phyloP scores from a whole-genome alignment of 2,888 invertebrate species.

The Drosophila mettleri region DNA sequence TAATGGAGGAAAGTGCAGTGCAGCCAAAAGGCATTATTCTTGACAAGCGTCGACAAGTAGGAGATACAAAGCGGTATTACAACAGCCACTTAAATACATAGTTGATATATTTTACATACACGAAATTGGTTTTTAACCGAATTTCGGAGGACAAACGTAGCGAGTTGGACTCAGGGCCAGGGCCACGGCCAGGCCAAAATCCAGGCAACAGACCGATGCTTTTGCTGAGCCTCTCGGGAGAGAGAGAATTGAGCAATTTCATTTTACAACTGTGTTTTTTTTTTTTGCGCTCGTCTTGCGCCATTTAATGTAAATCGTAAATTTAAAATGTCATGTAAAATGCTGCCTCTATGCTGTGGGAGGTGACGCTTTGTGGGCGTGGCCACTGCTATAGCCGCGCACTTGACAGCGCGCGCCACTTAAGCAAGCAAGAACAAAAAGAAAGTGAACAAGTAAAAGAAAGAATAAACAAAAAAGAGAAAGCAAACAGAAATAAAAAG shows the following conservation, averaged over 20 bases:
- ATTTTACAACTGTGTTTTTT: slow-evolving; percentile 77
- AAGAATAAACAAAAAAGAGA: slow-evolving; percentile 25
- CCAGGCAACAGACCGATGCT: slow-evolving; percentile 8
- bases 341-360: slow-evolving; percentile 37
- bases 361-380: slow-evolving; percentile 59
- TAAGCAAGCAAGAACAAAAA: slow-evolving; percentile 43
- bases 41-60: slow-evolving; percentile 73
- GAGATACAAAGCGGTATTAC: slow-evolving; percentile 46
- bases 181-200: neutral
- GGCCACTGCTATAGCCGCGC: slow-evolving; percentile 39
- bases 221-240: slow-evolving; percentile 48
- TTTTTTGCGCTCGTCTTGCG: slow-evolving; percentile 64
- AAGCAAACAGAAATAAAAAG: slow-evolving; percentile 18
- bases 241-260: slow-evolving; percentile 71
- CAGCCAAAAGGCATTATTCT: slow-evolving; percentile 58
- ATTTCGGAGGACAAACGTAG: slow-evolving; percentile 56
- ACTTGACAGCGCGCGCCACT: slow-evolving; percentile 61
- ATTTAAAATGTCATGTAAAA: slow-evolving; percentile 80
- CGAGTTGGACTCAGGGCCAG: slow-evolving; percentile 24
- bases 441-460: slow-evolving; percentile 33
- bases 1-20: slow-evolving; percentile 66
- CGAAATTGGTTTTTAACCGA: slow-evolving; percentile 80
- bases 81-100: slow-evolving; percentile 76
- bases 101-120: slow-evolving; percentile 79
- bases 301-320: slow-evolving; percentile 80